Percentiles rank a stretch among this genome's conserved stretches.
These are phyloP conservation scores for Propithecus coquereli DNA, from an alignment of 2,113 vertebrate species.

Conservation along the genomic window DNA sequence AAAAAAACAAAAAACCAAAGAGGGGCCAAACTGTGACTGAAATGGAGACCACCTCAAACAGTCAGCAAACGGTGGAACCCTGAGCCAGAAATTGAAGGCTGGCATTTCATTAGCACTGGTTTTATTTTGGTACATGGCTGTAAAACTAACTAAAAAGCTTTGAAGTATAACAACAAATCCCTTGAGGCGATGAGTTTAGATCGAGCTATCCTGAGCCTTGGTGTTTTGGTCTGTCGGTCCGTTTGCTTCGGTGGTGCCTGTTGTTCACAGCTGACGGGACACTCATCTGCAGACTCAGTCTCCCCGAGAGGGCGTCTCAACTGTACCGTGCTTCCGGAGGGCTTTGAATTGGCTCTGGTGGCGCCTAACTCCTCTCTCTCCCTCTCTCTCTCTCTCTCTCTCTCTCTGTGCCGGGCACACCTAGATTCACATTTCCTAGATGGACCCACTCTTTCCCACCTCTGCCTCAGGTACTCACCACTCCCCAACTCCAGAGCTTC, in stretches of 20 bases:
- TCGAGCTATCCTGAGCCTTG: too few species aligned
- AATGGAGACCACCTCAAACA: background rate
- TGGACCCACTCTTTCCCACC: background rate
- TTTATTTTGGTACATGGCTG: background rate
- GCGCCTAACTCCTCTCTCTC: background rate
- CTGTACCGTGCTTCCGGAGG: background rate
- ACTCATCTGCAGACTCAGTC: background rate
- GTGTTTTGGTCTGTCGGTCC: too few species aligned
- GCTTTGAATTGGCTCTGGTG: background rate
- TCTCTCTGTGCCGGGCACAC: rapidly evolving
- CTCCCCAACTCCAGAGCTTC: background rate
- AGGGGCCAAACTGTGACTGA: background rate
- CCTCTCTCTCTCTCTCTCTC: background rate
- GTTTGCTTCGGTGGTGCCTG: too few species aligned
- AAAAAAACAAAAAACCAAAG: background rate
- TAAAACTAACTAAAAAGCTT: background rate
- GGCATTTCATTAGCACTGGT: background rate
- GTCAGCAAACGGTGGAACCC: background rate
- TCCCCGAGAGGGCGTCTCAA: background rate
- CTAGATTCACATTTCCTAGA: background rate
- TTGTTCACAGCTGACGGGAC: background rate
- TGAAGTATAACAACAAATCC: background rate
- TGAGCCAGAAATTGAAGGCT: background rate
- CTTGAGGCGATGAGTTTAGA: background rate
- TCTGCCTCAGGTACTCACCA: background rate